Evolutionary conservation across 1,140 invertebrate species (phyloP).

Genomic region (Bombus superbus): DNA sequence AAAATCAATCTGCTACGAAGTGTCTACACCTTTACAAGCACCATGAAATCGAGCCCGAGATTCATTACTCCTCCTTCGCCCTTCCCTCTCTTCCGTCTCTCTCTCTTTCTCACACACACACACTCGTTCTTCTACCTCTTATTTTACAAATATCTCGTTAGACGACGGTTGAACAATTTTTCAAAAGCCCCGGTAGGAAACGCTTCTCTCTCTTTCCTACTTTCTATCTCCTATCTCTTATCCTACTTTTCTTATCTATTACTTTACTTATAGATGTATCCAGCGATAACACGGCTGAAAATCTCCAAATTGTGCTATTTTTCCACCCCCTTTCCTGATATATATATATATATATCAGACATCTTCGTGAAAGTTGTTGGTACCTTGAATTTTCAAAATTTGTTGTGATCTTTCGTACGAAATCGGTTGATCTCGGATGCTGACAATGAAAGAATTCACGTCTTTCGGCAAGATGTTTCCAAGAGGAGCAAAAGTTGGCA

Average conservation of each 20-base stretch:
- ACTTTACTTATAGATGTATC: not conserved
- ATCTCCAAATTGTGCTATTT: not conserved
- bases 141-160: constrained; percentile 3
- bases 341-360: no score
- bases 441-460: not conserved
- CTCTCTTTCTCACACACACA: not conserved
- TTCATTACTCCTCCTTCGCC: not conserved
- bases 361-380: not conserved
- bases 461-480: not conserved
- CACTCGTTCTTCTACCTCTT: not conserved
- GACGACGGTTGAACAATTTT: constrained; percentile 39
- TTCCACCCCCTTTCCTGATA: not conserved
- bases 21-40: no score
- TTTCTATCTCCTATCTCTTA: no score
- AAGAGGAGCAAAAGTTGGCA: not conserved
- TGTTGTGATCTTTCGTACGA: not conserved
- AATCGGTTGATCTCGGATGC: not conserved
- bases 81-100: not conserved
- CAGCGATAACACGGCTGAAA: no score
- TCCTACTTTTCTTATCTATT: no score
- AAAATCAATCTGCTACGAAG: no score
- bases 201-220: no score
- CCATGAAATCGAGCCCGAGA: no score
- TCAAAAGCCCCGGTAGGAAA: constrained; percentile 39
- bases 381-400: not conserved